A percentile compares a stretch with the other conserved stretches of the same genome.
Evolutionary conservation across 1,140 invertebrate species (phyloP).

Genomic region (Ephestia elutella): DNA sequence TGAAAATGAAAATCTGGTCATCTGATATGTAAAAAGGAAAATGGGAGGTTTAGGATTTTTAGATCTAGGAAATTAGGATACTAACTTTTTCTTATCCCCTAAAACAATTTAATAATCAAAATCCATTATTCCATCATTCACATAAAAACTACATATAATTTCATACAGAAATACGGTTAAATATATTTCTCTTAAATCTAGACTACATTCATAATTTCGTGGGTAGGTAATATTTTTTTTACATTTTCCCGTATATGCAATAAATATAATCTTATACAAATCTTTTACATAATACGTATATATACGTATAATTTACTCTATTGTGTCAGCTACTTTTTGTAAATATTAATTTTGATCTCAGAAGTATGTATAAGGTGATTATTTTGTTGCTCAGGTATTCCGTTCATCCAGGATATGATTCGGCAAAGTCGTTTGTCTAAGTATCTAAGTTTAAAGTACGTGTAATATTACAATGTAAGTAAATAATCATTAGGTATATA

Average conservation of each 20-base stretch:
- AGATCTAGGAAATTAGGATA: conserved; percentile 27
- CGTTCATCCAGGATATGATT: conserved; percentile 65
- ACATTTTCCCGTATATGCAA: conserved; percentile 67
- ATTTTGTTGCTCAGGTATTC: conserved; percentile 65
- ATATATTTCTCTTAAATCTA: conserved; percentile 69
- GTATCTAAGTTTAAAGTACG: conserved; percentile 4
- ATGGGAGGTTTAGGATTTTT: not conserved
- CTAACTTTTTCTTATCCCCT: conserved; percentile 44
- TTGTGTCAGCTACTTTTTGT: conserved; percentile 56
- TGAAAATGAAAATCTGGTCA: not conserved
- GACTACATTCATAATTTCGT: conserved; percentile 64
- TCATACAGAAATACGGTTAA: conserved; percentile 74
- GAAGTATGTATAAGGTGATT: conserved; percentile 29
- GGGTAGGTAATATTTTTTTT: conserved; percentile 62
- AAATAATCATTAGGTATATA: conserved; percentile 11
- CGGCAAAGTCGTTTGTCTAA: conserved; percentile 25
- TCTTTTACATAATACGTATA: conserved; percentile 33
- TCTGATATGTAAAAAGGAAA: not conserved
- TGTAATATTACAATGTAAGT: conserved; percentile 9
- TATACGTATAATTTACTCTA: conserved; percentile 39
- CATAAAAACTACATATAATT: conserved; percentile 74
- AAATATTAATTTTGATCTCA: conserved; percentile 53
- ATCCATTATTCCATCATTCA: conserved; percentile 65
- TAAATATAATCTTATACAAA: conserved; percentile 66
- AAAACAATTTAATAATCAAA: conserved; percentile 66